Conservation (phyloP, 1,140 invertebrate genomes). For the Heliconius melpomene region DNA sequence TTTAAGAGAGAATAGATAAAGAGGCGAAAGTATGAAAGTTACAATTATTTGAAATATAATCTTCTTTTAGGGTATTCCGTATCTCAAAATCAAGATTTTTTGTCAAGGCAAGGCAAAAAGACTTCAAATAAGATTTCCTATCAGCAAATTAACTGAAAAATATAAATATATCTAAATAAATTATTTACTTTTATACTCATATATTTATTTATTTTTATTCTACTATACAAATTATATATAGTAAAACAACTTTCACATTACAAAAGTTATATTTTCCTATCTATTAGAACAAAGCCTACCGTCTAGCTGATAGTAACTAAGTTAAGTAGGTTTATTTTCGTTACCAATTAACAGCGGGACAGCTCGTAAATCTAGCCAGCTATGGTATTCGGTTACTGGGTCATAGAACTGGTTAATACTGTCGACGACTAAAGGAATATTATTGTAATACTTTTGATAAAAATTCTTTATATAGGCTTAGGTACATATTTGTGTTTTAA, state of each 20-base stretch:
- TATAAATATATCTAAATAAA: too few species aligned
- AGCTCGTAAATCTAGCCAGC: conserved; percentile 39
- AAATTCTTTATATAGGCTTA: not conserved
- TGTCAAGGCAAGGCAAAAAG: too few species aligned
- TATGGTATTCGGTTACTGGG: conserved; percentile 54
- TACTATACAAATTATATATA: too few species aligned
- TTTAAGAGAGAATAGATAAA: too few species aligned
- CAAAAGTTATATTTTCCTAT: not conserved
- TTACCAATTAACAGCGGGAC: conserved; percentile 29
- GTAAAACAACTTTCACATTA: not conserved
- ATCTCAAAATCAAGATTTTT: too few species aligned
- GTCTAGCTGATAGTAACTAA: not conserved
- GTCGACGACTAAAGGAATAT: conserved; percentile 19
- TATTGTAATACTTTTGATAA: not conserved
- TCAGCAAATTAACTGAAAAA: too few species aligned
- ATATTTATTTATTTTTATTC: too few species aligned
- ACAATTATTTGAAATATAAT: too few species aligned
- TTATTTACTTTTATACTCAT: too few species aligned
- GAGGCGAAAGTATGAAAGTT: too few species aligned
- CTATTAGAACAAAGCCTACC: not conserved
- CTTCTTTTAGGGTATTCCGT: too few species aligned
- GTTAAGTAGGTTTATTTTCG: conserved; percentile 5
- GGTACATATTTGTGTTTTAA: not conserved
- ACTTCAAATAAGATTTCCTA: too few species aligned
- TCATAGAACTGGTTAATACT: conserved; percentile 49